These are phyloP conservation scores for Callionymus lyra DNA, from an alignment of 2,113 vertebrate genomes.

Conservation along the genomic window DNA sequence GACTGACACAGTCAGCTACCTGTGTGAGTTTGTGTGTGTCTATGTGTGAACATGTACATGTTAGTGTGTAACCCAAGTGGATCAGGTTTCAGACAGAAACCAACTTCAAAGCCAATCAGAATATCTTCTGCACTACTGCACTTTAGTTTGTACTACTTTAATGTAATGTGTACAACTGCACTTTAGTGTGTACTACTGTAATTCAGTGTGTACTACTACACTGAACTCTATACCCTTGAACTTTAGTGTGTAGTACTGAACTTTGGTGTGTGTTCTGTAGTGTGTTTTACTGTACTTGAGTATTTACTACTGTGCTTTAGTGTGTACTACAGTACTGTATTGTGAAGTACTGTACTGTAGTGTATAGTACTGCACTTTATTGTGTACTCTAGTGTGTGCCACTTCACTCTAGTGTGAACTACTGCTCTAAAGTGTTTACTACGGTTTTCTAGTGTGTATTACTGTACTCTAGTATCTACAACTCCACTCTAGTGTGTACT, in stretches of 20 bases:
- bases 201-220: background rate
- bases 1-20: too few relatives aligned
- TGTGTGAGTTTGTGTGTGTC: too few relatives aligned
- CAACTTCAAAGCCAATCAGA: background rate
- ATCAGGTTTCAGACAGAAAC: too few relatives aligned
- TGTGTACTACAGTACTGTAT: background rate
- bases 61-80: too few relatives aligned
- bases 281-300: too few relatives aligned
- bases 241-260: background rate
- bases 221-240: background rate
- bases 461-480: background rate
- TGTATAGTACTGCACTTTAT: background rate
- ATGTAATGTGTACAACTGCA: background rate
- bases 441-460: background rate
- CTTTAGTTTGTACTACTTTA: background rate
- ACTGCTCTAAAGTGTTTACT: background rate
- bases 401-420: background rate
- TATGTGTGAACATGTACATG: too few relatives aligned
- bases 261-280: background rate
- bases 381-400: background rate
- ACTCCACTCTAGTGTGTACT: background rate
- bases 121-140: background rate
- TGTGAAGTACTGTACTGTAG: background rate
- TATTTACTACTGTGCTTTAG: background rate
- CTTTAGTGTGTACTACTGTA: background rate